These are phyloP conservation scores for Spondyliosoma cantharus DNA, from an alignment of 2,797 vertebrate genomes.

Conservation along the genomic window DNA sequence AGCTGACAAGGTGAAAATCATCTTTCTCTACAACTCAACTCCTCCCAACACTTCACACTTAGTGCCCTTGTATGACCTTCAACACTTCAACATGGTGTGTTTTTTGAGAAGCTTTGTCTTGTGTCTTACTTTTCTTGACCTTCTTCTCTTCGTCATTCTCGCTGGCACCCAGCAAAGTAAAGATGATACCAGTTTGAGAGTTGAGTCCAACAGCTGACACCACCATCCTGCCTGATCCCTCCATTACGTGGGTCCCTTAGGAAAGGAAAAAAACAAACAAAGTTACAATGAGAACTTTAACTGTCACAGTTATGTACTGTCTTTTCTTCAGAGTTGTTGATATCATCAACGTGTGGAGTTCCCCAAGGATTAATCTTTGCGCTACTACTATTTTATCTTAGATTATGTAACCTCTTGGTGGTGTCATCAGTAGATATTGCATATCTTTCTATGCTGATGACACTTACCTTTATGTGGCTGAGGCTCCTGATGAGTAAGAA, in stretches of 20 bases:
- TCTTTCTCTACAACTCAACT: conserved; percentile 31
- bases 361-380: neutral
- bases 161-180: conserved; percentile 92
- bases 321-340: neutral
- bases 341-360: too few relatives aligned
- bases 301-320: neutral
- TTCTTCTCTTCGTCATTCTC: conserved; percentile 91
- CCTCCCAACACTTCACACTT: conserved; percentile 45
- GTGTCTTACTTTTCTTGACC: conserved; percentile 95
- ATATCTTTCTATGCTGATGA: conserved; percentile 11
- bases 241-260: conserved; percentile 98
- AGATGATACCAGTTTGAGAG: conserved; percentile 99
- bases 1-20: conserved; percentile 35
- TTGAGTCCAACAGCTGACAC: conserved; percentile 96
- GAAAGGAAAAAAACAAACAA: neutral
- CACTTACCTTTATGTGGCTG: neutral
- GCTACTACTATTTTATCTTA: neutral
- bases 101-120: conserved; percentile 27
- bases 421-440: neutral
- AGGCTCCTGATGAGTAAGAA: neutral
- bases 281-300: conserved; percentile 5
- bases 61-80: conserved; percentile 33
- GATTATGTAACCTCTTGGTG: neutral
- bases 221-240: conserved; percentile 96
- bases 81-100: conserved; percentile 23